Evolutionary conservation across 2,797 vertebrate species (phyloP).

Genomic region (Dipus sagitta): DNA sequence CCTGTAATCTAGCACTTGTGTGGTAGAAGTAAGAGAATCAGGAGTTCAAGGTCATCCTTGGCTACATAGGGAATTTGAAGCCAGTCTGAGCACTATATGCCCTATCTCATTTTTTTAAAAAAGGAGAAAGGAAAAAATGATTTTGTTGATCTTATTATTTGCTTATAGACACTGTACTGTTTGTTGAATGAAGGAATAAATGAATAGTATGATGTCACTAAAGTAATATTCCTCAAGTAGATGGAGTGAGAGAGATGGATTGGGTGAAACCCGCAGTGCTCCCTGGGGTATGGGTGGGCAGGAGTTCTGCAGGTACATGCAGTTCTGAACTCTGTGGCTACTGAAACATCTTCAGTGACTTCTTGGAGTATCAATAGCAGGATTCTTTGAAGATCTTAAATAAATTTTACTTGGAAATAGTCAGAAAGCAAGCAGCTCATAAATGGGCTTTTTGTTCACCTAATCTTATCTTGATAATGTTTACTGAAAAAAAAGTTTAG

Average conservation of each 20-base stretch:
- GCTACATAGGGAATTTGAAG: not conserved
- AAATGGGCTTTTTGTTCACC: not conserved
- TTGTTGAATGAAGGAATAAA: conserved; percentile 15
- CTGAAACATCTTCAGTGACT: not conserved
- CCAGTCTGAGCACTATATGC: not conserved
- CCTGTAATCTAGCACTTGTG: not conserved
- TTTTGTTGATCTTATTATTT: conserved; percentile 25
- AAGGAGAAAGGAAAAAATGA: not conserved
- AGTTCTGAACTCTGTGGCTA: not conserved
- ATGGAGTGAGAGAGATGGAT: not conserved
- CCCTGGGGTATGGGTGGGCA: fast-evolving
- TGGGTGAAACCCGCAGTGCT: not conserved
- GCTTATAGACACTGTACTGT: not conserved
- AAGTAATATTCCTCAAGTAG: conserved; percentile 21
- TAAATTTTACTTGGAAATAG: conserved; percentile 38
- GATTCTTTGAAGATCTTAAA: not conserved
- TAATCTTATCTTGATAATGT: not conserved
- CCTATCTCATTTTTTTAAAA: not conserved
- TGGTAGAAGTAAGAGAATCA: not conserved
- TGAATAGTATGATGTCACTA: not conserved
- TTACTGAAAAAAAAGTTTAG: conserved; percentile 23
- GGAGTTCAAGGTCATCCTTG: not conserved
- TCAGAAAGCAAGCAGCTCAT: conserved; percentile 5
- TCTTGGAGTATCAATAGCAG: not conserved
- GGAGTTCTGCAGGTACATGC: not conserved